phyloP scores from a whole-genome alignment of 2,888 invertebrate genomes.

The Rotaria socialis region DNA sequence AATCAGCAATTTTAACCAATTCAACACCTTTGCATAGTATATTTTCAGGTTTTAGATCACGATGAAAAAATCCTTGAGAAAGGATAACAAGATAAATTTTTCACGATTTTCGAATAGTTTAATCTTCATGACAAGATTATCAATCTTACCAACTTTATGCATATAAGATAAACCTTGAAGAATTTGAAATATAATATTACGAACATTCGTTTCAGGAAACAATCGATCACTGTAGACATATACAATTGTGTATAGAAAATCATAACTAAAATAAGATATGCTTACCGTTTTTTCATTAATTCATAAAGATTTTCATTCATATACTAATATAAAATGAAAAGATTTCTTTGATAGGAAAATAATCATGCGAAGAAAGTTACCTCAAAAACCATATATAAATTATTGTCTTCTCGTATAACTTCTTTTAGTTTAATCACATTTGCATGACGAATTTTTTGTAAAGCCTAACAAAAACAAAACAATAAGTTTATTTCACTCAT shows the following conservation, averaged over 20 bases:
- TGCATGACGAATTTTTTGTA: slow-evolving; percentile 92
- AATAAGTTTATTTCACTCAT: not conserved
- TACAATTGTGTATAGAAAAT: not conserved
- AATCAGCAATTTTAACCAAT: slow-evolving; percentile 91
- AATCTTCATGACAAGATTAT: not conserved
- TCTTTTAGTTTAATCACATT: slow-evolving; percentile 96
- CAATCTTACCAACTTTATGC: slow-evolving; percentile 79
- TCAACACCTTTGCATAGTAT: slow-evolving; percentile 92
- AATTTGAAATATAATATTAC: slow-evolving; percentile 85
- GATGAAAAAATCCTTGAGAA: slow-evolving; percentile 76
- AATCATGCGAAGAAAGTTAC: not conserved
- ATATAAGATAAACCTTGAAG: slow-evolving; percentile 95
- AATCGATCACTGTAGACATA: slow-evolving; percentile 65
- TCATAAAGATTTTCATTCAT: slow-evolving; percentile 99
- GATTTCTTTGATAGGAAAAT: too few species aligned
- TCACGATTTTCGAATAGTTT: not conserved
- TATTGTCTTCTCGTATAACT: slow-evolving; percentile 94
- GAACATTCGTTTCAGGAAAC: slow-evolving; percentile 83
- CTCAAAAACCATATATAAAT: slow-evolving; percentile 91
- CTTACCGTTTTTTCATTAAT: slow-evolving; percentile 83
- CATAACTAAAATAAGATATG: not conserved
- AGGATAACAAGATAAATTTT: too few species aligned
- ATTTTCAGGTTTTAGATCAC: slow-evolving; percentile 97
- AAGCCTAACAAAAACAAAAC: slow-evolving; percentile 66
- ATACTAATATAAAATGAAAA: slow-evolving; percentile 64